Conservation (phyloP, 92 coral and sea anemone species). For the Epizoanthus ramosus region DNA sequence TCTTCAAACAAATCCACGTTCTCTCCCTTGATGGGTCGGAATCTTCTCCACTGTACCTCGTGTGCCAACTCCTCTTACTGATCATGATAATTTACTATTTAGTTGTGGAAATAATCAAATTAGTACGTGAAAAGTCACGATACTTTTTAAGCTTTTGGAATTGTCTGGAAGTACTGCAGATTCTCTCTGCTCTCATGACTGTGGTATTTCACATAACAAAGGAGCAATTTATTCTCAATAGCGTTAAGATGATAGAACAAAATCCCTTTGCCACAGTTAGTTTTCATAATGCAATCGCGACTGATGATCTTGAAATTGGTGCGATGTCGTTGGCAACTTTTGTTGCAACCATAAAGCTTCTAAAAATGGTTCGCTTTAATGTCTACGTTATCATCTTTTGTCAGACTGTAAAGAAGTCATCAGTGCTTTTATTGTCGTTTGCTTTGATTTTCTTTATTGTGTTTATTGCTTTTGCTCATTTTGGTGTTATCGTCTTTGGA, state of each 20-base stretch:
- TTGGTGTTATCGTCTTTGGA: slow-evolving; percentile 28
- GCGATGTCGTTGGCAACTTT: slow-evolving; percentile 37
- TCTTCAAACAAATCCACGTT: slow-evolving; percentile 1
- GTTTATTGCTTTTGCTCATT: slow-evolving; percentile 37
- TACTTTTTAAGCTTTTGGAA: slow-evolving; percentile 38
- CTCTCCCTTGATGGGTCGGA: slow-evolving; percentile 24
- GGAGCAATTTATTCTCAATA: slow-evolving; percentile 1
- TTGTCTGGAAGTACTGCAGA: slow-evolving; percentile 17
- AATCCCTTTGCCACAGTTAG: slow-evolving; percentile 31
- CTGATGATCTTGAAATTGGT: slow-evolving; percentile 7
- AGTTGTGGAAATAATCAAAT: slow-evolving; percentile 16
- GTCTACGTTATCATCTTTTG: slow-evolving; percentile 14
- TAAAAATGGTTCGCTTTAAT: slow-evolving; percentile 39
- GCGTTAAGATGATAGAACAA: background rate
- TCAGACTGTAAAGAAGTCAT: slow-evolving; percentile 16
- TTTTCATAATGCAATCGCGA: background rate
- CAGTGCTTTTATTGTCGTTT: slow-evolving; percentile 8
- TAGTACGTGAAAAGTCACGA: slow-evolving; percentile 3
- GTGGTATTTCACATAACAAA: slow-evolving; percentile 31
- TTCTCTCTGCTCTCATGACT: slow-evolving; percentile 4
- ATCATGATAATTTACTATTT: slow-evolving; percentile 30
- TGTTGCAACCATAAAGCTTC: slow-evolving; percentile 37
- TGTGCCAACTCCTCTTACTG: slow-evolving; percentile 20
- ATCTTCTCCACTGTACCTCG: slow-evolving; percentile 5
- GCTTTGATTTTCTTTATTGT: slow-evolving; percentile 5